These are phyloP conservation scores for Salvelinus namaycush DNA, from an alignment of 2,113 vertebrate genomes.

Conservation along the genomic window DNA sequence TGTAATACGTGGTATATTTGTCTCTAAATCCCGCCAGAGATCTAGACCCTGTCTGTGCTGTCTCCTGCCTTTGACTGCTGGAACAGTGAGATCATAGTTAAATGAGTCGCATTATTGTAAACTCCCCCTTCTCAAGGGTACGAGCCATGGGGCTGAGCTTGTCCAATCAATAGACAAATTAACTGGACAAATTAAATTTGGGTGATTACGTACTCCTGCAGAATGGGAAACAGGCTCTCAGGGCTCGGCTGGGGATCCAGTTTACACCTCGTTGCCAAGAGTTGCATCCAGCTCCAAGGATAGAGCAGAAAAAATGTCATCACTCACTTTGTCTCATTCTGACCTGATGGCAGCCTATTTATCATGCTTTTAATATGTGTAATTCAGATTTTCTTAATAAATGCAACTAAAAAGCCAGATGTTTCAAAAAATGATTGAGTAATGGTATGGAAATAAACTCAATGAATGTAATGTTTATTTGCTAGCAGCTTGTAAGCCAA, in stretches of 20 bases:
- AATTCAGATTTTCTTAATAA: background rate
- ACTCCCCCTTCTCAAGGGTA: slow-evolving; percentile 15
- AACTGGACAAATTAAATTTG: slow-evolving; percentile 69
- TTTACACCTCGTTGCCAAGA: background rate
- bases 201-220: slow-evolving; percentile 57
- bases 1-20: background rate
- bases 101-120: slow-evolving; percentile 41
- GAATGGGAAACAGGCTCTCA: slow-evolving; percentile 41
- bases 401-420: background rate
- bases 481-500: background rate
- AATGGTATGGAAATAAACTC: background rate
- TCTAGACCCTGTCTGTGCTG: background rate
- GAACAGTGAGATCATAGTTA: slow-evolving; percentile 10
- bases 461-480: background rate
- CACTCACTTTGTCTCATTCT: background rate
- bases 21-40: background rate
- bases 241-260: slow-evolving; percentile 2
- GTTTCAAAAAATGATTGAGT: background rate
- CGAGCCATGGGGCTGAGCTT: slow-evolving; percentile 42
- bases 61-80: background rate
- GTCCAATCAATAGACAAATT: slow-evolving; percentile 72
- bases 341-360: background rate
- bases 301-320: background rate
- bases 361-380: background rate
- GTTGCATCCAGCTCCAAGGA: background rate